Evolutionary conservation across 2,797 vertebrate species (phyloP), one percentile per base, ranked within the genome.

Genomic region (Nyctalus aviator): DNA sequence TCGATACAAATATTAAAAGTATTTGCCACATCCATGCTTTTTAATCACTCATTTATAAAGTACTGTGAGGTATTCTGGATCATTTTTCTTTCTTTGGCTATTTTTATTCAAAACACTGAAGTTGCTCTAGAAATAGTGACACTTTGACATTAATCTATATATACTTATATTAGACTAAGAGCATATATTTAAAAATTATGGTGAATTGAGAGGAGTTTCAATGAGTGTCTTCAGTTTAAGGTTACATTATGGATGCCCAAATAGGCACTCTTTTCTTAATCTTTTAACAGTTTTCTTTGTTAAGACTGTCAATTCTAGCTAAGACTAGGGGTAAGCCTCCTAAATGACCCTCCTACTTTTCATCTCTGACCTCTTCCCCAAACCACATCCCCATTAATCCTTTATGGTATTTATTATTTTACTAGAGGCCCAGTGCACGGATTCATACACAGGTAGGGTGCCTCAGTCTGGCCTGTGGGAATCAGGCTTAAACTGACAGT

Each of bases 91-190:
- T 66, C 32, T 82, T 90, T 75, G 73, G 59, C 11, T 55, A 69
- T 64, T 82, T 90, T 59, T 84, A 85, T 62, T 59, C 23, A 86
- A 41, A n/a, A 64, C 92, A 75, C 8, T 71, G 6, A 88, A 75
- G 11, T 27, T 77, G 18, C 13, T 57, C 15, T 71, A 76, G 15
- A 64, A 84, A 90, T 8, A 77, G 15, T 76, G 37, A 95, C 32
- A 53, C 21, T 75, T 71, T 37, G n/a, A 86, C 35, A 72, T 64
- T 44, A 91, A 82, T 71, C 64, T 53, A 46, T 35, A 57, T 5
- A 35, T 41, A 50, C 3, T 11, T 76, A 12, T 1, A 90, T 57
- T 17, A 69, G 21, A 50, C 15, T 85, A 12, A 35, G 66, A 79
- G 17, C 3, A 64, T 8, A 88, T n/a, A 2, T 69, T 77, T 20